Evolutionary conservation across 2,797 vertebrate species (phyloP).

Genomic region (Pseudomugil tenellus): DNA sequence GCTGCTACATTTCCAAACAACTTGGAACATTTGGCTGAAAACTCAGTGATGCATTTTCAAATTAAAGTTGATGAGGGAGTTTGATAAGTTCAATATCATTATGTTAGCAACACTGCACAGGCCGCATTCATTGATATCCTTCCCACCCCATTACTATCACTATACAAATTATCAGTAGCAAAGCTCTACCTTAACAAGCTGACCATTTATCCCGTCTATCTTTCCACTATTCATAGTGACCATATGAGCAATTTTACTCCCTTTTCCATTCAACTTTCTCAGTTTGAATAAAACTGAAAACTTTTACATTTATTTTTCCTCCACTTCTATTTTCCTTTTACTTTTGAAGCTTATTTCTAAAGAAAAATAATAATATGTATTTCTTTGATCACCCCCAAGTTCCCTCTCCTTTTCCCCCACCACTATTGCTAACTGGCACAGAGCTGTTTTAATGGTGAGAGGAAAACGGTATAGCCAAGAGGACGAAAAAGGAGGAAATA

Average conservation of each 20-base stretch:
- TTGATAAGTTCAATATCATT: conserved; percentile 13
- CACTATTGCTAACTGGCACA: background rate
- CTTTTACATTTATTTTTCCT: background rate
- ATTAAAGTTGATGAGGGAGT: background rate
- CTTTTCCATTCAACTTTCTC: conserved; percentile 41
- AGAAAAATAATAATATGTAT: conserved; percentile 68
- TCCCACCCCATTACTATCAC: background rate
- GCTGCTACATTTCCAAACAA: background rate
- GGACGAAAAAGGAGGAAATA: background rate
- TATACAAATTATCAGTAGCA: conserved; percentile 24
- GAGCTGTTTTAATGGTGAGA: conserved; percentile 54
- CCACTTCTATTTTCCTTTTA: background rate
- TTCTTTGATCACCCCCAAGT: conserved; percentile 17
- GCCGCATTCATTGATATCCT: background rate
- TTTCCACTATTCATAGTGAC: conserved; percentile 6
- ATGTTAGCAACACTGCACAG: conserved; percentile 18
- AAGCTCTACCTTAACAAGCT: conserved; percentile 34
- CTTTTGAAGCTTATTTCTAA: conserved; percentile 27
- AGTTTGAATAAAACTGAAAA: conserved; percentile 55
- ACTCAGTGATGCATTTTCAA: background rate
- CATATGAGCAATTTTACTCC: conserved; percentile 23
- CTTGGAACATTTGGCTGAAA: background rate
- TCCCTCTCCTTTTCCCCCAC: background rate
- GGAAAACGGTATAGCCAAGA: conserved; percentile 10
- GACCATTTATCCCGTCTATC: conserved; percentile 45